Conservation (phyloP, 1,140 invertebrate genomes). For the Panagrolaimus sp. region DNA sequence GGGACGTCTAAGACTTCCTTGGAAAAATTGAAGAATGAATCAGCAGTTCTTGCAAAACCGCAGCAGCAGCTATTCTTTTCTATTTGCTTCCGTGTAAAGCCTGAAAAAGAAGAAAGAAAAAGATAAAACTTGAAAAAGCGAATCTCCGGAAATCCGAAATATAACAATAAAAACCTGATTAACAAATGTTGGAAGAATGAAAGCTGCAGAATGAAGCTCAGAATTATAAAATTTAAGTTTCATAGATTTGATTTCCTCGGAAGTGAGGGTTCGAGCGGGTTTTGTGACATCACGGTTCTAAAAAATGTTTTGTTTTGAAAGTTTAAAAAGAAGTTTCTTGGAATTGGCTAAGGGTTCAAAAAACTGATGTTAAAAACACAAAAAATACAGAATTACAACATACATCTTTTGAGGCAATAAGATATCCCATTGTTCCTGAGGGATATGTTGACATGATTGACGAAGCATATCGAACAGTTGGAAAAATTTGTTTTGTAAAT, state of each 20-base stretch:
- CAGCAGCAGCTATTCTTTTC: too few relatives aligned
- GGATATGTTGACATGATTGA: conserved; percentile 87
- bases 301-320: conserved; percentile 29
- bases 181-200: conserved; percentile 77
- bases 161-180: conserved; percentile 62
- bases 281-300: conserved; percentile 69
- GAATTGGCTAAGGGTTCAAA: conserved; percentile 27
- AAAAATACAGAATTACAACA: conserved; percentile 18
- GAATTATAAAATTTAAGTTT: conserved; percentile 78
- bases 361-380: background rate
- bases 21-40: too few relatives aligned
- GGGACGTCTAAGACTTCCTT: too few relatives aligned
- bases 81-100: too few relatives aligned
- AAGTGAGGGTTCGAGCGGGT: conserved; percentile 68
- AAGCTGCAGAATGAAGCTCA: conserved; percentile 76
- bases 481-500: conserved; percentile 66
- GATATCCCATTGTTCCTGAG: conserved; percentile 87
- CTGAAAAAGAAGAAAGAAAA: too few relatives aligned
- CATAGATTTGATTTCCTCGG: conserved; percentile 70
- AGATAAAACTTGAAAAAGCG: too few relatives aligned
- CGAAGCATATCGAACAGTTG: conserved; percentile 72
- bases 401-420: conserved; percentile 69
- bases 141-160: too few relatives aligned
- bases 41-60: too few relatives aligned
- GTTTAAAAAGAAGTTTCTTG: conserved; percentile 17